Evolutionary conservation across 2,797 vertebrate species (phyloP), one percentile per base, ranked within the genome.

Genomic region (Sparidentex hasta): DNA sequence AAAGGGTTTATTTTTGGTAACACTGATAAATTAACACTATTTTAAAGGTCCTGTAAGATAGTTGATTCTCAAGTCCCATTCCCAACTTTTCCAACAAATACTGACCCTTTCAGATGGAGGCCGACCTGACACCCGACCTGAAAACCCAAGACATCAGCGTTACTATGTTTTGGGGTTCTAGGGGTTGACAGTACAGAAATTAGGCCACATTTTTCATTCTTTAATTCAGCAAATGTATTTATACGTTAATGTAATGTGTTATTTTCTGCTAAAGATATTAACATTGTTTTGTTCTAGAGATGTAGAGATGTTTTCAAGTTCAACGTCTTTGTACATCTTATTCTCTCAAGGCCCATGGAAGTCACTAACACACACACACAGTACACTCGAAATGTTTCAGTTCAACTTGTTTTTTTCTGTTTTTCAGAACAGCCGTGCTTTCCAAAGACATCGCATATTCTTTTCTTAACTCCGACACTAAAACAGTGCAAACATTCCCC

Each of bases 401-500:
- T 65, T 50, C 23, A 33, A 33, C 17, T 21, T n/a, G 14, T 9
- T 52, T 57, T 65, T 25, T 68, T 14, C 1, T 54, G 38, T 73
- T 66, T 73, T 65, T 47, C 29, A 25, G n/a, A 25, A 27, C 62
- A 75, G 64, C 33, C 20, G 43, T 20, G 21, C 13, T 58, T 4
- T 66, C 47, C 21, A 79, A 74, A 85, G 18, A 70, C 11, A 8
- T 57, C 14, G 20, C 56, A 48, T 76, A 72, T 63, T 80, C 29
- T 74, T 71, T 18, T 44, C 55, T 43, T 62, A 56, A 67, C 65
- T 71, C 57, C 17, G 14, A 74, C 75, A 72, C 67, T 74, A 64
- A 76, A 66, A 64, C 59, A 38, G 57, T 55, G 41, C 68, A 86
- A 84, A 78, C 71, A 64, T 43, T 79, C 68, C 55, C 76, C 14